Conservation (phyloP, 1,140 invertebrate species). For the Pseudomyrmex flavicornis region DNA sequence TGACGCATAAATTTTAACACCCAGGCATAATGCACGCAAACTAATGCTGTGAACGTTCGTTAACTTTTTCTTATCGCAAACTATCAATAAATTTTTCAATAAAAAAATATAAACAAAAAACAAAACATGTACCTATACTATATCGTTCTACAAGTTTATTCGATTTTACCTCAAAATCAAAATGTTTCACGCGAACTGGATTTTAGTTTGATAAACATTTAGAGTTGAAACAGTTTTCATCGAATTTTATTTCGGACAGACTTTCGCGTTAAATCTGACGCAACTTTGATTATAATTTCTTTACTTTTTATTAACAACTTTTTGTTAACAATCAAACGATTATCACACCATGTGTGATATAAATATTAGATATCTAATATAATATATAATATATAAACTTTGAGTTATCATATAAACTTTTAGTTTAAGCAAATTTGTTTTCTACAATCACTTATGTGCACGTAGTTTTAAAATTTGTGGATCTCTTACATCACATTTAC, state of each 20-base stretch:
- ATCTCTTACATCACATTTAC: conserved; percentile 36
- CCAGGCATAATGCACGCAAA: not conserved
- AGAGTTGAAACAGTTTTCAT: not conserved
- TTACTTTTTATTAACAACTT: not conserved
- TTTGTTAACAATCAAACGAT: not conserved
- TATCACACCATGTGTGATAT: not conserved
- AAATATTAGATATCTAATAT: not conserved
- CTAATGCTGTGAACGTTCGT: conserved; percentile 35
- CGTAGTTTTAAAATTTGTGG: not conserved
- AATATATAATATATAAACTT: too few relatives aligned
- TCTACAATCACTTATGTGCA: not conserved
- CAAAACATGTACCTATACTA: not conserved
- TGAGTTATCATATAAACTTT: too few relatives aligned
- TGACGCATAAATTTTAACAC: conserved; percentile 32
- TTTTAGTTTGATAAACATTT: conserved; percentile 29
- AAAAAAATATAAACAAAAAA: not conserved
- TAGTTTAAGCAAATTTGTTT: too few relatives aligned
- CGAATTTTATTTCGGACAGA: not conserved
- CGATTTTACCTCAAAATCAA: conserved; percentile 1
- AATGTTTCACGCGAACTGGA: not conserved
- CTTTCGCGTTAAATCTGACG: conserved; percentile 26
- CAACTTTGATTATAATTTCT: conserved; percentile 37
- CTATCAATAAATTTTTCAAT: not conserved
- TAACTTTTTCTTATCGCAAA: not conserved
- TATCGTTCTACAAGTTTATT: not conserved